phyloP scores from a whole-genome alignment of 35 echinoderm and acorn worm genomes.

The Stichopus chloronotus region DNA sequence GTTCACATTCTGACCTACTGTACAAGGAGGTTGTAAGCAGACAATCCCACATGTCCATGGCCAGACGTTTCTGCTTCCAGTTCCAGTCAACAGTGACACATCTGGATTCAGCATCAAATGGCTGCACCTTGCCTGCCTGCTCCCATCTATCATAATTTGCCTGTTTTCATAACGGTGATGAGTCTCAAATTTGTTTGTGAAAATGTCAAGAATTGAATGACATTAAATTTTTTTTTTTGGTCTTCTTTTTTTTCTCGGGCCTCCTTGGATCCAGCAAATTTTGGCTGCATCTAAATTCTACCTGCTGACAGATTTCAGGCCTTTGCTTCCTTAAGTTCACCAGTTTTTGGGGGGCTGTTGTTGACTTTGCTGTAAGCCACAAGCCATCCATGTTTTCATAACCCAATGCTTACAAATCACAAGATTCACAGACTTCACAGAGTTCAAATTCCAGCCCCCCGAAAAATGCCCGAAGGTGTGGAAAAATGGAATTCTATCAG shows the following conservation, averaged over 20 bases:
- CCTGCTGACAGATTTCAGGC: not conserved
- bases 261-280: not conserved
- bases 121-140: not conserved
- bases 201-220: not conserved
- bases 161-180: not conserved
- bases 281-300: not conserved
- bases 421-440: slow-evolving; percentile 7
- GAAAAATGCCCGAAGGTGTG: slow-evolving; percentile 35
- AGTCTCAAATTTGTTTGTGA: slow-evolving; percentile 17
- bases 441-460: slow-evolving; percentile 26
- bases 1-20: too few species aligned
- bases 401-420: slow-evolving; percentile 28
- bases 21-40: too few species aligned
- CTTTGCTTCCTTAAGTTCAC: not conserved
- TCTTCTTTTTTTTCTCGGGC: not conserved
- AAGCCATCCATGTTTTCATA: slow-evolving; percentile 30
- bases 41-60: not conserved
- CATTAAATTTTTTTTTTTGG: too few species aligned
- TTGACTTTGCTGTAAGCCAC: slow-evolving; percentile 25
- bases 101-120: not conserved
- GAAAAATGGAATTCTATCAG: not conserved
- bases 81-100: too few species aligned
- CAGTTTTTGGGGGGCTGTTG: not conserved
- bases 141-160: not conserved
- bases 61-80: not conserved